Evolutionary conservation across 1,140 invertebrate species (phyloP).

Genomic region (Drosophila lacertosa): DNA sequence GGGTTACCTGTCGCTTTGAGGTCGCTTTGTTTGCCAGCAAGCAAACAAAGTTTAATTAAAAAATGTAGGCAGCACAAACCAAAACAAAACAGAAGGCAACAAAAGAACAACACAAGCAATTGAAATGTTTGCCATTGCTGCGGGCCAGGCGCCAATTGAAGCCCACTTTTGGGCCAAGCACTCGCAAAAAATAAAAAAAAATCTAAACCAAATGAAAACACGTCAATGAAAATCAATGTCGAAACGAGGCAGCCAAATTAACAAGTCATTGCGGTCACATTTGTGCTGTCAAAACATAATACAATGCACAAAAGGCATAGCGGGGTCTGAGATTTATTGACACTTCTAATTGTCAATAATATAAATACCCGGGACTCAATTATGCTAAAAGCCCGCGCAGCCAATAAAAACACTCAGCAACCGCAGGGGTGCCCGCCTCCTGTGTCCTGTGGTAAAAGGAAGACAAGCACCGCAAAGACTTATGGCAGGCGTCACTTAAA

Average conservation of each 20-base stretch:
- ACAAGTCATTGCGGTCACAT: conserved; percentile 54
- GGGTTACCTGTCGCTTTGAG: conserved; percentile 20
- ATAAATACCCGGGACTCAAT: conserved; percentile 61
- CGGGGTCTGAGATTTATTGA: conserved; percentile 52
- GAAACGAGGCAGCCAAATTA: conserved; percentile 48
- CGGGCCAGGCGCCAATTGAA: conserved; percentile 16
- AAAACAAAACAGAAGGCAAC: neutral
- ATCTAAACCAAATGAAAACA: conserved; percentile 8
- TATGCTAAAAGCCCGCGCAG: conserved; percentile 64
- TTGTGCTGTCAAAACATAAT: conserved; percentile 22
- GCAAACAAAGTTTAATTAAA: conserved; percentile 50
- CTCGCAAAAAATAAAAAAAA: conserved; percentile 5
- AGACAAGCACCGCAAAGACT: conserved; percentile 18
- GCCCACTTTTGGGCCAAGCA: neutral
- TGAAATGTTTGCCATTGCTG: conserved; percentile 31
- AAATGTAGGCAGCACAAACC: conserved; percentile 35
- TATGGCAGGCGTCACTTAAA: conserved; percentile 64
- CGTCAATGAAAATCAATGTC: conserved; percentile 55
- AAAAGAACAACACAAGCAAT: conserved; percentile 5
- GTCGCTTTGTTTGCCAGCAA: conserved; percentile 27
- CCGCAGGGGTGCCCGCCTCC: conserved; percentile 41
- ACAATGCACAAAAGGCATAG: conserved; percentile 11
- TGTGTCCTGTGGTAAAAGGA: conserved; percentile 18
- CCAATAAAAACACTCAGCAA: conserved; percentile 58
- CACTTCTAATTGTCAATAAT: conserved; percentile 71